These are phyloP conservation scores for Calidris pugnax DNA, from an alignment of 2,113 vertebrate genomes.

Conservation along the genomic window DNA sequence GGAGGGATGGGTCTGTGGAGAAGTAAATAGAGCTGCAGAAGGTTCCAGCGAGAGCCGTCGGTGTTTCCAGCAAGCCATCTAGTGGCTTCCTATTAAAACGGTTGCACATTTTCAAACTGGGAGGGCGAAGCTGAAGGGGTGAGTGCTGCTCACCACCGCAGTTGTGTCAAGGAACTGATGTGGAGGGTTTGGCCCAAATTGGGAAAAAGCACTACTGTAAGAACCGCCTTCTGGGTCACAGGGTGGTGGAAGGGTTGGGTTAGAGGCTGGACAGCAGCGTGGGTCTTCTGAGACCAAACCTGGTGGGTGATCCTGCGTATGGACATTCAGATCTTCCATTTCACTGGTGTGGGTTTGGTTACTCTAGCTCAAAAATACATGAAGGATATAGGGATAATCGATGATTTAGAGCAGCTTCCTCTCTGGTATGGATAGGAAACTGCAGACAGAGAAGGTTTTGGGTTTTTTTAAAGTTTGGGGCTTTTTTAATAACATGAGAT, in stretches of 20 bases:
- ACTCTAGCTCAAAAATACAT: not conserved
- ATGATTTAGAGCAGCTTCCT: not conserved
- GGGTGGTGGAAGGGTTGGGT: not conserved
- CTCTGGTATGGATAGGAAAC: not conserved
- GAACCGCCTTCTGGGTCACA: not conserved
- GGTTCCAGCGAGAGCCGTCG: not conserved
- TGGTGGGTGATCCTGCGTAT: not conserved
- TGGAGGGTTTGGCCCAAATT: not conserved
- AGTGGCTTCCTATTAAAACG: conserved; percentile 24
- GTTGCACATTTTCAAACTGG: not conserved
- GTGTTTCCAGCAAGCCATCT: conserved; percentile 60
- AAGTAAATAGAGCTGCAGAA: conserved; percentile 2
- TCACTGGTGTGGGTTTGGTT: not conserved
- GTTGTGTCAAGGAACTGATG: rapidly evolving
- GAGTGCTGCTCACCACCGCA: rapidly evolving
- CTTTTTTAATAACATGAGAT: not conserved
- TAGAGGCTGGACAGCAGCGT: not conserved
- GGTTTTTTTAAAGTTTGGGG: not conserved
- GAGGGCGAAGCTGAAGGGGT: not conserved
- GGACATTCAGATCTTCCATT: not conserved
- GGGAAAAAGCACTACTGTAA: not conserved
- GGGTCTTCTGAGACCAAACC: not conserved
- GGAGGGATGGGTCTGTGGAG: not conserved
- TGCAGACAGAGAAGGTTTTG: not conserved
- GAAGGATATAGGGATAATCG: not conserved